A percentile compares a stretch with the other conserved stretches of the same genome.
Conservation (phyloP, 2,888 invertebrate species). For the Ormyrus nitidulus region DNA sequence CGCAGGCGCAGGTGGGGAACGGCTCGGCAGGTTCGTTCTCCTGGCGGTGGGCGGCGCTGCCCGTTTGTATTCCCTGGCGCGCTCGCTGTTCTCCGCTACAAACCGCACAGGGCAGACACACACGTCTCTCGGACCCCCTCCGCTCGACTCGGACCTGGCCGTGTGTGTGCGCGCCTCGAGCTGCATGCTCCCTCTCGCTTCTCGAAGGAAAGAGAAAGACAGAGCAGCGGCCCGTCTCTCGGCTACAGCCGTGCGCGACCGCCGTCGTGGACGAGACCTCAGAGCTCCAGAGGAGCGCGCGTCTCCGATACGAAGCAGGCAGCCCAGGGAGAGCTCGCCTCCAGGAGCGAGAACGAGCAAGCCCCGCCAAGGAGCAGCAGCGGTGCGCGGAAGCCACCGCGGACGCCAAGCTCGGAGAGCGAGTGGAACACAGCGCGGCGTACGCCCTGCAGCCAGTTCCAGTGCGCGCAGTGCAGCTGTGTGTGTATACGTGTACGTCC, state of each 20-base stretch:
- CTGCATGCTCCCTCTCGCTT: too few species aligned
- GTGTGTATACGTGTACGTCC: background rate
- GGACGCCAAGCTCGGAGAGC: background rate
- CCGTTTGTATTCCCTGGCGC: background rate
- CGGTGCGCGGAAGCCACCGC: background rate
- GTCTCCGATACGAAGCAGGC: too few species aligned
- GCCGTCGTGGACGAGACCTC: too few species aligned
- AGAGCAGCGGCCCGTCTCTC: background rate
- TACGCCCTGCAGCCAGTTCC: background rate
- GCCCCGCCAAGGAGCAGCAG: background rate
- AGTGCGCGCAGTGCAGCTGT: background rate
- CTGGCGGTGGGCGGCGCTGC: constrained; percentile 38
- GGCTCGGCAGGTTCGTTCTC: constrained; percentile 18
- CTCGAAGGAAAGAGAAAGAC: background rate
- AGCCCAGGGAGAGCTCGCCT: too few species aligned
- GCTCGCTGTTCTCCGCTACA: background rate
- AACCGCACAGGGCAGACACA: background rate
- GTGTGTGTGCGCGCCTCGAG: background rate
- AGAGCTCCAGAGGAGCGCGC: too few species aligned
- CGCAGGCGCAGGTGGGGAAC: constrained; percentile 40
- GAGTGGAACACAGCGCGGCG: background rate
- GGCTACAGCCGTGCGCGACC: too few species aligned
- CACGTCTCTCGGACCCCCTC: background rate
- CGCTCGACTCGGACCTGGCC: background rate
- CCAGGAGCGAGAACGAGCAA: too few species aligned